These are phyloP conservation scores for Mesorhabditis belari DNA, from an alignment of 2,888 invertebrate species.

Conservation along the genomic window DNA sequence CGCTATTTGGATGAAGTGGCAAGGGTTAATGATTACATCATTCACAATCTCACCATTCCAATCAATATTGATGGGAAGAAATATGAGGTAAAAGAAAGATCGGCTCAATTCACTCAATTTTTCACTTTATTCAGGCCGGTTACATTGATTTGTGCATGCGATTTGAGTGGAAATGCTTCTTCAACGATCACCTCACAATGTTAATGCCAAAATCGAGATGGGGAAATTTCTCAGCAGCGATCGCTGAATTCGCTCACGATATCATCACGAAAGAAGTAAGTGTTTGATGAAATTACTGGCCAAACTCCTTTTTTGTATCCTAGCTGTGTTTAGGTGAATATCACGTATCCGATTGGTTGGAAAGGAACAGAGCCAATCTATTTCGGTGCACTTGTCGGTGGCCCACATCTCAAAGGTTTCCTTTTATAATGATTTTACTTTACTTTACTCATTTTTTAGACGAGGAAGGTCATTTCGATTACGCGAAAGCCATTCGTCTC, in stretches of 20 bases:
- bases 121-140: conserved; percentile 62
- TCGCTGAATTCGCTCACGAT: conserved; percentile 47
- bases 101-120: neutral
- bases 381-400: conserved; percentile 48
- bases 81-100: conserved; percentile 20
- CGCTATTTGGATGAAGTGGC: conserved; percentile 47
- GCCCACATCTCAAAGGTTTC: conserved; percentile 29
- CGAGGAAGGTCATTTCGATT: conserved; percentile 49
- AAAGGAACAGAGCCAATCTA: conserved; percentile 52
- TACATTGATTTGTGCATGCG: conserved; percentile 74
- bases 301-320: neutral
- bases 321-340: conserved; percentile 35
- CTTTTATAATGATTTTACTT: neutral
- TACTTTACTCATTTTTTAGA: conserved; percentile 18
- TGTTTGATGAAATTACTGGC: neutral
- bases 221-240: conserved; percentile 43
- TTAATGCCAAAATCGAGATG: conserved; percentile 56
- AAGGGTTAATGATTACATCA: conserved; percentile 46
- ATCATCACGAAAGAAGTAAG: conserved; percentile 49
- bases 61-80: conserved; percentile 33
- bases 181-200: conserved; percentile 50
- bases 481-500: conserved; percentile 44
- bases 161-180: conserved; percentile 49
- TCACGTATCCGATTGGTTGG: conserved; percentile 52
- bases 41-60: conserved; percentile 47